Base-by-base conservation (phyloP, 64 coral and sea anemone genomes). In the Actinia tenebrosa region DNA sequence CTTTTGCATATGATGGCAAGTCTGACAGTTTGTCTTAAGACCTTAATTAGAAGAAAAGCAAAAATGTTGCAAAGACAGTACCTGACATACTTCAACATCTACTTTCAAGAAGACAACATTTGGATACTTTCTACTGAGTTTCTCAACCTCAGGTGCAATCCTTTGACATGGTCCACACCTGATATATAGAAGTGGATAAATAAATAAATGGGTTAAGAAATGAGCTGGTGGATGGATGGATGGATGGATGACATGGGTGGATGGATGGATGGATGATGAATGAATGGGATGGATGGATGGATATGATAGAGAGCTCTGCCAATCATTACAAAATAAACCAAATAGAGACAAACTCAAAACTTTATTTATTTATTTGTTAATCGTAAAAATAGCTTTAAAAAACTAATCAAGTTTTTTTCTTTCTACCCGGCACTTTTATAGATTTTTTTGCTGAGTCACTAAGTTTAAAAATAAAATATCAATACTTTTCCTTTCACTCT, bases 61-160 rank as follows among this genome's bases (percentile, higher is more conserved):
- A 50, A 50, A 1, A 81, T 22, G 45, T 81, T 30, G 26, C 1
- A 42, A 16, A 1, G 7, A 81, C 44, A 8, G 1, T 89, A 99
- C 97, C 93, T 95, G 88, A 72, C 97, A 99, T 77, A 84, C 61
- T 54, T 99, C 93, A 56, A 99, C 97, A 84, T 99, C 97, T 82
- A 99, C 91, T 89, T 99, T 94, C 30, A 99, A 56, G 80, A 99
- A 99, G 2, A 99, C 64, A 53, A 91, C 97, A 60, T 68, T 50
- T 69, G 50, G 42, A 77, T 95, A 99, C 20, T 95, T 95, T 75
- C 44, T 80, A 99, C 97, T 99, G 4, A 85, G 82, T 5, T 69
- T 43, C 77, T 87, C 72, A 88, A 95, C 95, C 7, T 82, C 78
- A 20, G 97, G 97, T 52, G 80, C 83, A 56, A 99, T 99, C 81